phyloP scores from a whole-genome alignment of 2,888 invertebrate genomes.

The Fragum fragum region DNA sequence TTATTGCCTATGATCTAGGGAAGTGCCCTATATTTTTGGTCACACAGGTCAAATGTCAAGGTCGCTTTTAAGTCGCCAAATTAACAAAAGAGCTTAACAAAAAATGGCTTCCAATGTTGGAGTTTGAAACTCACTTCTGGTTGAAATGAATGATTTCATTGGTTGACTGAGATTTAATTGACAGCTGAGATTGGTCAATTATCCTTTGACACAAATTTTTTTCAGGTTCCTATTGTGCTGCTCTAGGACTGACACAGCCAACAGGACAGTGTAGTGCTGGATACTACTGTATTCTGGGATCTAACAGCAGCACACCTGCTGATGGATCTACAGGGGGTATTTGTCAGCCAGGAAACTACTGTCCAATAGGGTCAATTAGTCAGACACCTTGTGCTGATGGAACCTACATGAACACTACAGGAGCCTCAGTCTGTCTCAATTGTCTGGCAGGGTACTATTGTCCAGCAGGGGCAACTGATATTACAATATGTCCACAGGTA shows the following conservation, averaged over 20 bases:
- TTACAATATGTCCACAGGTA: conserved; percentile 73
- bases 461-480: conserved; percentile 82
- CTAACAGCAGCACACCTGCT: conserved; percentile 76
- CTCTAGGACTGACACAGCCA: conserved; percentile 75
- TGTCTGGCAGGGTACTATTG: conserved; percentile 85
- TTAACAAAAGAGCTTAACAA: too few relatives aligned
- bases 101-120: too few relatives aligned
- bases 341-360: conserved; percentile 83
- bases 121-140: too few relatives aligned
- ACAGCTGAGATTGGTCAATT: too few relatives aligned
- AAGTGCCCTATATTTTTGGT: too few relatives aligned
- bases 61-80: too few relatives aligned
- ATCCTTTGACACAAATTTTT: too few relatives aligned
- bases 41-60: too few relatives aligned
- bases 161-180: too few relatives aligned
- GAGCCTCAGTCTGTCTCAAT: conserved; percentile 78
- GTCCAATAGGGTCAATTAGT: conserved; percentile 75
- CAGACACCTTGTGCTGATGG: conserved; percentile 81
- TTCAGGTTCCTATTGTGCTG: conserved; percentile 77
- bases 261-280: conserved; percentile 78
- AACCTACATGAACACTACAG: conserved; percentile 85
- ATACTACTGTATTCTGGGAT: conserved; percentile 77
- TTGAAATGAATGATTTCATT: too few relatives aligned
- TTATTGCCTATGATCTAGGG: too few relatives aligned
- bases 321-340: conserved; percentile 82